These are phyloP conservation scores for Catocala nupta DNA, from an alignment of 2,888 invertebrate genomes.

Conservation along the genomic window DNA sequence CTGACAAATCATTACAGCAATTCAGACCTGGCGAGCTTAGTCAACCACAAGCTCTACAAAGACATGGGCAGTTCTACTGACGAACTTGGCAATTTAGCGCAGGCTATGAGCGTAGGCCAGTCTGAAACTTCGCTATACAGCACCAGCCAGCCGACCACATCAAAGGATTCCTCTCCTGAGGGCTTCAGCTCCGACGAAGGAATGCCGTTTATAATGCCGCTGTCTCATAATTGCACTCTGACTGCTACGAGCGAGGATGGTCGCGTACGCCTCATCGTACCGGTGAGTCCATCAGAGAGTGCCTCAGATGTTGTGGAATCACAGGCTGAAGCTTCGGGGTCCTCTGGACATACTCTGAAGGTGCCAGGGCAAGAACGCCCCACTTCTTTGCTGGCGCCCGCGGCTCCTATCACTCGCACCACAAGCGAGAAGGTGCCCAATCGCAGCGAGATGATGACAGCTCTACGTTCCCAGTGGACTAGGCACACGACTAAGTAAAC, in stretches of 20 bases:
- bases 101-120: slow-evolving; percentile 76
- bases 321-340: slow-evolving; percentile 59
- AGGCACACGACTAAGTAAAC: slow-evolving; percentile 94
- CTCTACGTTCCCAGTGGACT: slow-evolving; percentile 94
- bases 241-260: slow-evolving; percentile 89
- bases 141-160: slow-evolving; percentile 80
- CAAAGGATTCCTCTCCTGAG: slow-evolving; percentile 79
- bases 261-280: slow-evolving; percentile 88
- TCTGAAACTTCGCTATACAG: slow-evolving; percentile 74
- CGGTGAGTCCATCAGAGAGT: slow-evolving; percentile 85
- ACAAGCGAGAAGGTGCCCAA: slow-evolving; percentile 96
- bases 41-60: slow-evolving; percentile 64
- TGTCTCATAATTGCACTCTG: slow-evolving; percentile 89
- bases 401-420: slow-evolving; percentile 91
- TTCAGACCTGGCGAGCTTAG: slow-evolving; percentile 67
- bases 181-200: slow-evolving; percentile 76
- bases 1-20: slow-evolving; percentile 73
- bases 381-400: slow-evolving; percentile 79
- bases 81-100: slow-evolving; percentile 60
- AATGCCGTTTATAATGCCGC: slow-evolving; percentile 89
- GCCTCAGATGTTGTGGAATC: slow-evolving; percentile 66
- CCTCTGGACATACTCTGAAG: slow-evolving; percentile 84
- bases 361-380: slow-evolving; percentile 77
- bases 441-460: slow-evolving; percentile 94
- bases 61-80: slow-evolving; percentile 62